Conservation (phyloP, 2,888 invertebrate genomes). For the Marasmarcha lunaedactyla region DNA sequence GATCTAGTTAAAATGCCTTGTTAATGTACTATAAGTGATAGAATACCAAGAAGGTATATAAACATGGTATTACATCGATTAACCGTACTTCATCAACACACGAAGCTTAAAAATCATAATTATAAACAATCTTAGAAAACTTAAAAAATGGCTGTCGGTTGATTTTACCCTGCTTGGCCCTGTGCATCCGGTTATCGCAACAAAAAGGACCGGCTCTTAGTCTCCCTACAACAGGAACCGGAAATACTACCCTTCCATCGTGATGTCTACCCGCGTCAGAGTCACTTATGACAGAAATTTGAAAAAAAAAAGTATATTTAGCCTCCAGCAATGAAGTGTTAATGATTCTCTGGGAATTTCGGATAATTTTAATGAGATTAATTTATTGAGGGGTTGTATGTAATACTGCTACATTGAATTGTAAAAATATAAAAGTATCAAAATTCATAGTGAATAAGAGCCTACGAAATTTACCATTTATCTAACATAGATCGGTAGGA, state of each 20-base stretch:
- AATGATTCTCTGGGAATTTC: constrained; percentile 22
- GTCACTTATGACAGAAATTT: constrained; percentile 34
- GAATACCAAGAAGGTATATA: too few relatives aligned
- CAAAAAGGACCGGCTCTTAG: constrained; percentile 45
- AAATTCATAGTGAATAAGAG: too few relatives aligned
- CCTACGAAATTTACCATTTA: too few relatives aligned
- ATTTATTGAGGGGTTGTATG: too few relatives aligned
- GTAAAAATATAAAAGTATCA: too few relatives aligned
- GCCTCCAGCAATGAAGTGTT: constrained; percentile 32
- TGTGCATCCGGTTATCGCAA: constrained; percentile 68
- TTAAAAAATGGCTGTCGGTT: constrained; percentile 60
- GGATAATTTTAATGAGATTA: not conserved
- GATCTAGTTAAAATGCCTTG: too few relatives aligned
- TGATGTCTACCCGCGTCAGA: constrained; percentile 58
- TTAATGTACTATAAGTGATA: too few relatives aligned
- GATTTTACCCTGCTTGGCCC: constrained; percentile 65
- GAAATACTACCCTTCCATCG: constrained; percentile 69
- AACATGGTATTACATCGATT: too few relatives aligned
- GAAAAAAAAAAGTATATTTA: constrained; percentile 46
- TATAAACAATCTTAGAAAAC: constrained; percentile 40
- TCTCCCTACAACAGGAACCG: constrained; percentile 42
- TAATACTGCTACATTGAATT: too few relatives aligned
- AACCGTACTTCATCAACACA: too few relatives aligned
- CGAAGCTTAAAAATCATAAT: too few relatives aligned
- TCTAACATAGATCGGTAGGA: too few relatives aligned